These are phyloP conservation scores for Caretta caretta DNA, from an alignment of 2,113 vertebrate species.

Conservation along the genomic window DNA sequence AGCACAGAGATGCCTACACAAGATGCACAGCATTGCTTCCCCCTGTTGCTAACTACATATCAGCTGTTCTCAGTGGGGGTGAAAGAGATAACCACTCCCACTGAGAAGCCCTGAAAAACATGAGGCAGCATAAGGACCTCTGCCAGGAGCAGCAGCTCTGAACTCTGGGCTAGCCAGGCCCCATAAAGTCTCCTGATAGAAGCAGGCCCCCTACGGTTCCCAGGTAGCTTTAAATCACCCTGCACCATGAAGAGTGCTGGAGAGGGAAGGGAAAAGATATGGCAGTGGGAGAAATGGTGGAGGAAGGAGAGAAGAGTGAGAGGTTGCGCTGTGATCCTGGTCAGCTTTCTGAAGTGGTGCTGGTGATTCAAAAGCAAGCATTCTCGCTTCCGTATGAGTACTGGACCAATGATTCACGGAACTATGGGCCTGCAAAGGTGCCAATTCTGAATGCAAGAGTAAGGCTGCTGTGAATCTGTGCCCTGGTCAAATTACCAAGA, in stretches of 20 bases:
- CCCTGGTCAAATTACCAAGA: background rate
- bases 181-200: background rate
- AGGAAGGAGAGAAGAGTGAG: background rate
- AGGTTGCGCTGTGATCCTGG: background rate
- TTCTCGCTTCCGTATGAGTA: background rate
- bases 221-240: background rate
- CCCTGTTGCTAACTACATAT: background rate
- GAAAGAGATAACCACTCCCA: background rate
- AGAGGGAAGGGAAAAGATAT: background rate
- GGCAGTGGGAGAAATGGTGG: background rate
- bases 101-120: background rate
- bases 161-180: background rate
- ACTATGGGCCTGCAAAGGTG: too few relatives aligned
- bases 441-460: background rate
- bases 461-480: background rate
- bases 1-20: background rate
- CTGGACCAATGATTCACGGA: background rate
- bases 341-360: background rate
- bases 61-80: background rate
- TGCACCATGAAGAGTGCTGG: background rate
- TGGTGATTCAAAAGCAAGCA: background rate
- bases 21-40: background rate
- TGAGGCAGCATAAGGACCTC: background rate
- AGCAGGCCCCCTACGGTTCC: background rate
- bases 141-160: background rate